Evolutionary conservation across 2,797 vertebrate genomes (phyloP).

Genomic region (Tokudaia muenninki): DNA sequence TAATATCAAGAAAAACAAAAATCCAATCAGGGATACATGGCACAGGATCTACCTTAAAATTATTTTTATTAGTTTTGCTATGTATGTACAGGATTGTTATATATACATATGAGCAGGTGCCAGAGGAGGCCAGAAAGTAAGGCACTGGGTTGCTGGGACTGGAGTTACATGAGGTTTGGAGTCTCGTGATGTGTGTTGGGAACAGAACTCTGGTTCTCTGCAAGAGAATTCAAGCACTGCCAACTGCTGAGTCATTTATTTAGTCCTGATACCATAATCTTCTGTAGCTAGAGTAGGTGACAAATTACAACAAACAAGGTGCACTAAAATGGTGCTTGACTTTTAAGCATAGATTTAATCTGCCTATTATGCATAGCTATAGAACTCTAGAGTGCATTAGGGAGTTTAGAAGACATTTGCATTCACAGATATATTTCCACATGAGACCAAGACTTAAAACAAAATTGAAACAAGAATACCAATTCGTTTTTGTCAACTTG

Average conservation of each 20-base stretch:
- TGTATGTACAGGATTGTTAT: neutral
- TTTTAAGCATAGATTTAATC: neutral
- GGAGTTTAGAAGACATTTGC: neutral
- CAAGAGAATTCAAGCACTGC: neutral
- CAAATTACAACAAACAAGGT: slow-evolving; percentile 28
- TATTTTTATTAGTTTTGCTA: neutral
- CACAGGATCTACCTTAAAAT: neutral
- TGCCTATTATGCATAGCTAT: neutral
- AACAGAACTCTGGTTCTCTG: neutral
- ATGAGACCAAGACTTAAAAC: neutral
- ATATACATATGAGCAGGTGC: too few species aligned
- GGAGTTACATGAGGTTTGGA: neutral
- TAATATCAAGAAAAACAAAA: slow-evolving; percentile 42
- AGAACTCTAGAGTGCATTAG: neutral
- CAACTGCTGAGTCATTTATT: neutral
- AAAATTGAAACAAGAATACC: neutral
- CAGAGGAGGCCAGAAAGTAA: neutral
- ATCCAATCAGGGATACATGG: neutral
- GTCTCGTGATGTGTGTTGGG: neutral
- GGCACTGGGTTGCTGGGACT: neutral
- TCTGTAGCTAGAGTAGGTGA: slow-evolving; percentile 8
- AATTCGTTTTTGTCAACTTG: neutral
- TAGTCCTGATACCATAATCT: neutral
- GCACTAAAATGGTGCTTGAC: slow-evolving; percentile 19
- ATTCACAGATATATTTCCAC: slow-evolving; percentile 15